Base-by-base conservation (phyloP, 2,113 vertebrate species). In the Pedionomus torquatus region DNA sequence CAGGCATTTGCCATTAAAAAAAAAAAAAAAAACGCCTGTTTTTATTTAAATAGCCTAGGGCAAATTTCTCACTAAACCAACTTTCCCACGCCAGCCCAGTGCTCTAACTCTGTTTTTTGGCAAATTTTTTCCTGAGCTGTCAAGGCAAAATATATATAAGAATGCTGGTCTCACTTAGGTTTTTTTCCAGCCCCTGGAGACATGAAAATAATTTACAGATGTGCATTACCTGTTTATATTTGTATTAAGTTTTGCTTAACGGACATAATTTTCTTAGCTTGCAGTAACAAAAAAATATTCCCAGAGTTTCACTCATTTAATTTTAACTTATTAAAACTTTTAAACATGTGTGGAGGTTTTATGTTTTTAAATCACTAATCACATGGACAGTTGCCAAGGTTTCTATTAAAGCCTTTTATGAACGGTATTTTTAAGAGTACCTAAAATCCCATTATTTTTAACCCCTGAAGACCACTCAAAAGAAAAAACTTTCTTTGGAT, bases 41-140 rank as follows among this genome's bases (percentile, higher is more conserved):
- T 98, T 95, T 97, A 96, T 97, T 98, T 97, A 97, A 98, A 97
- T 95, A 97, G 97, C 98, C 97, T 93, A 48, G 96, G 98, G 98
- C 98, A 95, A 96, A 96, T 89, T 97, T 97, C 95, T 94, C 95
- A 90, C 97, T 97, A 95, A 97, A 95, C 96, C 79, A 98, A 98
- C 97, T 96, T 98, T 99, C 98, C 98, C 98, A 98, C 98, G 98
- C 98, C 97, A 93, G 91, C 97, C 96, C 97, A 95, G 92, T 64
- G 94, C 96, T 96, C 97, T 46, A 92, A 95, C 97, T 96, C 97
- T 96, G 97, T 82, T 61, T 96, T 98, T 97, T 97, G 98, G 98
- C 98, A 98, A 94, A 57, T 96, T 91, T 92, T 96, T 93, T 94
- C 95, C 93, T 95, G 91, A 98, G 97, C 97, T 98, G 98, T 98